phyloP scores from a whole-genome alignment of 2,113 vertebrate species.

The Terrapene triunguis region DNA sequence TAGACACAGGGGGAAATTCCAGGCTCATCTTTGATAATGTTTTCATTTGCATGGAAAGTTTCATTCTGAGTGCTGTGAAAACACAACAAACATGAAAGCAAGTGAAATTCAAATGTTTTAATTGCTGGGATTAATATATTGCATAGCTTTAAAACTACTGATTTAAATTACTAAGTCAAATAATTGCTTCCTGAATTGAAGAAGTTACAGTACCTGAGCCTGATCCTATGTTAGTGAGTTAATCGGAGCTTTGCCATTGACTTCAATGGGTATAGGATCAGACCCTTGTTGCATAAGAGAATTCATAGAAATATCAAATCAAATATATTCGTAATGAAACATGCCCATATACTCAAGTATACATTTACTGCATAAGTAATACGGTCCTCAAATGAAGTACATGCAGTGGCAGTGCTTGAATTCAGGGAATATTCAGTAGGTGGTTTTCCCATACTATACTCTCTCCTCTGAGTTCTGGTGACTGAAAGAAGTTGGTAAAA shows the following conservation, averaged over 20 bases:
- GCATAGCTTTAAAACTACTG: neutral
- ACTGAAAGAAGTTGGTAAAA: neutral
- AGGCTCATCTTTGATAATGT: no score
- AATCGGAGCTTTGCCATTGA: no score
- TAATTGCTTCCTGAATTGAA: neutral
- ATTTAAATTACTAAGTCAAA: neutral
- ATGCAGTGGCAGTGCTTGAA: neutral
- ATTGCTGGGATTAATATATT: no score
- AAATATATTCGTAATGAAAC: neutral
- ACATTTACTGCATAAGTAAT: conserved; percentile 51
- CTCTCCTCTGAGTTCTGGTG: neutral
- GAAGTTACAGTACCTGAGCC: no score
- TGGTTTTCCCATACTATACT: accelerated
- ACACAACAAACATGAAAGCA: no score
- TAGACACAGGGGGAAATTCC: no score
- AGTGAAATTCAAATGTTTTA: no score
- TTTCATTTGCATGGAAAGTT: no score
- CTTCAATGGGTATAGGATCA: no score
- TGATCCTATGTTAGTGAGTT: no score
- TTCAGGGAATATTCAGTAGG: neutral
- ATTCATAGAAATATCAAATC: neutral
- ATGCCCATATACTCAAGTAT: neutral
- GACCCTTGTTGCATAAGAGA: neutral
- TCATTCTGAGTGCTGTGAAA: no score
- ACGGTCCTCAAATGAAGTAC: conserved; percentile 43